phyloP scores from a whole-genome alignment of 2,797 vertebrate species.

The Diglossa cyanea region DNA sequence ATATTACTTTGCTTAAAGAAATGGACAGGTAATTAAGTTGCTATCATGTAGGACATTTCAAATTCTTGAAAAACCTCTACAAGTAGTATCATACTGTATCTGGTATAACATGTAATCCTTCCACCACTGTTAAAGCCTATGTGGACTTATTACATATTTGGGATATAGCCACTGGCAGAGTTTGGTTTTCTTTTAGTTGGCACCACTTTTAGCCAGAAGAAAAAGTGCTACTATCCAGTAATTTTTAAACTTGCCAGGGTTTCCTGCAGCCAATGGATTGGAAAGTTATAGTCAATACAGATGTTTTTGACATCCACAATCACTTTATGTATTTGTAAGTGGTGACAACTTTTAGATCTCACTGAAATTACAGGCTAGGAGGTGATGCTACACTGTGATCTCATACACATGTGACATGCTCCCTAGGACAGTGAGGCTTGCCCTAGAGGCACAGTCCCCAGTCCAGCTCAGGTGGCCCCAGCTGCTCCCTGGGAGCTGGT shows the following conservation, averaged over 20 bases:
- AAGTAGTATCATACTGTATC: not conserved
- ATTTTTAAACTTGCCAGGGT: not conserved
- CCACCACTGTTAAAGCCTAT: not conserved
- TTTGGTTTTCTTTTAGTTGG: not conserved
- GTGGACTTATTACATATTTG: not conserved
- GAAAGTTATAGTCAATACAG: not conserved
- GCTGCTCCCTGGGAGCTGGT: not conserved
- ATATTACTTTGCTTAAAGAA: not conserved
- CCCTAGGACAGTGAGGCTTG: not conserved
- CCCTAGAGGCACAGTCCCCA: not conserved
- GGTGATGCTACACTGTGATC: not conserved
- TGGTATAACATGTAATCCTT: not conserved
- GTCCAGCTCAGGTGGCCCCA: not conserved
- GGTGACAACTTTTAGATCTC: not conserved
- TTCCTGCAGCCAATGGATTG: not conserved
- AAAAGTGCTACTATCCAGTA: not conserved
- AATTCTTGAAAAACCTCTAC: not conserved
- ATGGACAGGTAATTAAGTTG: not conserved
- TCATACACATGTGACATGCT: rapidly evolving
- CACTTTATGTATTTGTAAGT: not conserved
- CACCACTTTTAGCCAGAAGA: not conserved
- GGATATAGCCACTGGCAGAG: not conserved
- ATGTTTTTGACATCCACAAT: not conserved
- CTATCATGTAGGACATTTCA: not conserved
- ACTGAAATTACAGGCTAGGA: not conserved